Base-by-base conservation (phyloP, 2,797 vertebrate species). In the Valencia hispanica region DNA sequence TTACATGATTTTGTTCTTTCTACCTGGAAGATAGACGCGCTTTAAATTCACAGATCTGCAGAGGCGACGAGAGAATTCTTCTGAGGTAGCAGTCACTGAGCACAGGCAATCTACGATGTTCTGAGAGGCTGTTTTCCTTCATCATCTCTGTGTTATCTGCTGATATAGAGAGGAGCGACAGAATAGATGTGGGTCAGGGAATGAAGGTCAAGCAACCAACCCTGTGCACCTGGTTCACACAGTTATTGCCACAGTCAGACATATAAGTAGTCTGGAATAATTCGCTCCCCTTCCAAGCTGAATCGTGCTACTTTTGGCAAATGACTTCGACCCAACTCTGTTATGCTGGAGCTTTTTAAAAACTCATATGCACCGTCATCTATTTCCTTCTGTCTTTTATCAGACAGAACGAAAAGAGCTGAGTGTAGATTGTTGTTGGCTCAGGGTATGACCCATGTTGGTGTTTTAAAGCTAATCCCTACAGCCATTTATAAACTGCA, bases 121-220 rank as follows among this genome's bases (percentile, higher is more conserved):
- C 72, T 30, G 74, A 79, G 76, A 43, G 68, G 20, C 45, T 83
- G 74, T 73, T 86, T 79, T 53, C 80, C 65, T 32, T 77, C 68
- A 51, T 81, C 87, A 84, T 84, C 59, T 85, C 59, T 53, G 80
- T 74, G 72, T 84, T 82, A 82, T 82, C 81, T 77, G 79, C 50
- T 66, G 81, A 84, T 79, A 86, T 47, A n/a, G 78, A 4, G 59
- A 47, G 53, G 77, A 70, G 68, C 70, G 70, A 70, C 36, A 63
- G 77, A 71, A 59, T 32, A 72, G 83, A 88, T 86, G 77, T 55
- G 47, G 82, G 77, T 88, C 80, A 72, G 72, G 17, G 69, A 88
- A 63, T 84, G 39, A 70, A 83, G 86, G 87, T 86, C 82, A 80
- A 53, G 3, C 48, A 53, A 25, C 79, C 73, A 47, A 72, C 50